Base-by-base conservation (phyloP, 2,113 vertebrate genomes). In the Leptocoma aspasia region DNA sequence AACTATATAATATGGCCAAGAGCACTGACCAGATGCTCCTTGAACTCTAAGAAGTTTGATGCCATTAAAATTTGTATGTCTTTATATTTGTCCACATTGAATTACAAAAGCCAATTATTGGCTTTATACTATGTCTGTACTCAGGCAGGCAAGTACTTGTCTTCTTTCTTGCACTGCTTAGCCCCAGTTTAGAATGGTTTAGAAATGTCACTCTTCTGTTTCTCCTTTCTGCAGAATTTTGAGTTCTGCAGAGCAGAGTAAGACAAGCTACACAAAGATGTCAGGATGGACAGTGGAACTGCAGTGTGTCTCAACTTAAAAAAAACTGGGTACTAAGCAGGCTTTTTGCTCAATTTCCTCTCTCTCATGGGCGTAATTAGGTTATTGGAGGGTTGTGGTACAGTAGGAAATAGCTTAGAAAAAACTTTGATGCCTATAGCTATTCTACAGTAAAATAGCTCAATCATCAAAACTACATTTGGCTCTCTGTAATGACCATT, bases 271-370 rank as follows among this genome's bases (percentile, higher is more conserved):
- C 8, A 23, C 22, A 53, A 70, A 86, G 35, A 24, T 59, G 22
- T 33, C 14, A 57, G 23, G 37, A 39, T n/a, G 26, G 10, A 61
- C 41, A 20, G 6, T 50, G 49, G 11, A 15, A 30, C 41, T 30
- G 27, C 7, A 33, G 15, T 37, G 19, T 33, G 12, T 45, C 54
- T 42, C 35, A 42, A 15, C 11, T 42, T 39, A 10, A 50, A 87
- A 72, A 68, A 69, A 20, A 0, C 0, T 4, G 0, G 7, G 3
- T 53, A 23, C 7, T 39, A 33, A 82, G 8, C 16, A 73, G 18
- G 7, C 28, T 81, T 18, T 27, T 60, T 69, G 10, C 8, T 64
- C 44, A 56, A 60, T 68, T 89, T 84, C 12, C 20, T 44, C 20
- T 31, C 14, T 82, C 10, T 70, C 53, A 79, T 19, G 28, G 8